Evolutionary conservation across 2,797 vertebrate genomes (phyloP), one percentile per base, ranked within the genome.

Genomic region (Lutjanus argentimaculatus): DNA sequence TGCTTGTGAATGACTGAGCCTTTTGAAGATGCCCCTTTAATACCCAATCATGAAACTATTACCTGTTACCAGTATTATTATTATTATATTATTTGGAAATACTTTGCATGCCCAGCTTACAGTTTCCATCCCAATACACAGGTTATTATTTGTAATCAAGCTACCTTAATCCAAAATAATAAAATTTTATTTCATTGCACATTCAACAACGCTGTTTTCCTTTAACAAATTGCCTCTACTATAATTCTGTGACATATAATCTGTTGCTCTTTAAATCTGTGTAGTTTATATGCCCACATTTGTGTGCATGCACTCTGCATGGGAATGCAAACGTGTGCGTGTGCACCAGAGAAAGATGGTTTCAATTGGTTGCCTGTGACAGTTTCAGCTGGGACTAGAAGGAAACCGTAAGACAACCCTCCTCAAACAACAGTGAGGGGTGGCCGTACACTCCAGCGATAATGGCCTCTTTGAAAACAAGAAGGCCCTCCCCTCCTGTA

Each of bases 401-500:
- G 69, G 81, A 91, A 78, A 79, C 80, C 57, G 53, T 53, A 66
- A 87, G 84, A 84, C 86, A 88, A 63, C 79, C 69, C 78, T 89
- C 74, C 76, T 91, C 88, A 92, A 92, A 92, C 90, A 91, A 82
- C 80, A 79, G 70, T 22, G 56, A 80, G 79, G 72, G 88, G 66
- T 82, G 85, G 82, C 30, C 69, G 67, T 85, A 59, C 88, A 72
- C 79, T 82, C 84, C 68, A 2, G 81, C 43, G 77, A 89, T 91
- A 92, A 91, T 89, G 85, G 79, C 75, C 76, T 83, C 90, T 92
- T 89, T 89, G 85, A 89, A 91, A 86, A 86, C 67, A 84, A 75
- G 71, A 72, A 71, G 73, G 67, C 72, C 57, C 79, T 80, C 90
- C 89, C 85, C 84, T 90, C 80, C 89, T 83, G 83, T 89, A 83